These are phyloP conservation scores for Tetheella fluctuosa DNA, from an alignment of 2,888 invertebrate species.

Conservation along the genomic window DNA sequence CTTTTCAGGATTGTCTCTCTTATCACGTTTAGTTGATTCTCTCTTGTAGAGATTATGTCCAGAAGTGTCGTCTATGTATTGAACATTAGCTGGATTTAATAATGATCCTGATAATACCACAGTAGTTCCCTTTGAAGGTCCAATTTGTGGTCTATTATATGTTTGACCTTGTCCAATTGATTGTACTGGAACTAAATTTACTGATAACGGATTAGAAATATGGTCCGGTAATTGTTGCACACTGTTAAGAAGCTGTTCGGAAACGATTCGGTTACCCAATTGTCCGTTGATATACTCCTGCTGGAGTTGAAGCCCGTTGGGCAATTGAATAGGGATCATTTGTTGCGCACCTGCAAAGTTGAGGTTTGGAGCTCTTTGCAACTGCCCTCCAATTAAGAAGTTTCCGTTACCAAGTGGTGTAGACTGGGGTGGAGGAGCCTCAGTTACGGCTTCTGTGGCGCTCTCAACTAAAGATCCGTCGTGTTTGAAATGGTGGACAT, in stretches of 20 bases:
- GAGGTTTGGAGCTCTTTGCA: conserved; percentile 83
- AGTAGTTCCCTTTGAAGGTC: conserved; percentile 62
- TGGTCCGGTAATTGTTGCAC: conserved; percentile 50
- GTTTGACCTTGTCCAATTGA: conserved; percentile 33
- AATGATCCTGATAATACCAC: conserved; percentile 72
- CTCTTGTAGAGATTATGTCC: conserved; percentile 82
- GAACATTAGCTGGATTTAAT: conserved; percentile 85
- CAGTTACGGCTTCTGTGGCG: conserved; percentile 83
- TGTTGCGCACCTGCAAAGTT: conserved; percentile 78
- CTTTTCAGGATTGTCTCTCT: conserved; percentile 78
- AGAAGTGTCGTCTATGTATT: conserved; percentile 83
- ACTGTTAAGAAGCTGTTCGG: conserved; percentile 81
- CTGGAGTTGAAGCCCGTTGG: conserved; percentile 79
- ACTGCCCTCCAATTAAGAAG: conserved; percentile 86
- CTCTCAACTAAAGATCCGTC: conserved; percentile 86
- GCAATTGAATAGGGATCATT: conserved; percentile 72
- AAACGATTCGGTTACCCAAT: conserved; percentile 82
- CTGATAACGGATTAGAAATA: conserved; percentile 36
- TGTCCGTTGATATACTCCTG: conserved; percentile 87
- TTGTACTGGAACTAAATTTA: conserved; percentile 43
- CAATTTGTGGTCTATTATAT: conserved; percentile 46
- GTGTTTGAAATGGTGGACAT: conserved; percentile 91
- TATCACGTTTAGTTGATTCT: conserved; percentile 71
- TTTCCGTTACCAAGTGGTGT: conserved; percentile 80
- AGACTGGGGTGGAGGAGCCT: conserved; percentile 75